Base-by-base conservation (phyloP, 2,113 vertebrate species). In the Hipposideros armiger region DNA sequence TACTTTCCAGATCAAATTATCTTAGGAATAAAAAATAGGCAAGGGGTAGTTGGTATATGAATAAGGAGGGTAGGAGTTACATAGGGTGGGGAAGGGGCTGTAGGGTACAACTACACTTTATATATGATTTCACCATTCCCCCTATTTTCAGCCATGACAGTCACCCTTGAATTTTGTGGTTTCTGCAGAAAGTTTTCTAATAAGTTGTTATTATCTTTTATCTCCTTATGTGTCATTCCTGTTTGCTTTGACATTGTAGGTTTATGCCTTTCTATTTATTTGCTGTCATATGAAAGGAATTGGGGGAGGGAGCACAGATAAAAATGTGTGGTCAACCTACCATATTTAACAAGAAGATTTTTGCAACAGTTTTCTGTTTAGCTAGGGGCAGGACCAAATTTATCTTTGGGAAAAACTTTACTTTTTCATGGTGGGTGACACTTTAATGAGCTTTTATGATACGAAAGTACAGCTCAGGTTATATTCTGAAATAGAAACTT, bases 401-500 rank as follows among this genome's bases (percentile, higher is more conserved):
- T 80, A 70, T 86, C 42, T 36, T 36, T 28, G 62, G 42, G 32
- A 90, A 76, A 40, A 94, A 66, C 5, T 45, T 76, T 83, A 67
- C 58, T 16, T 90, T 69, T 77, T n/a, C 52, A 70, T 70, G n/a
- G 45, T 73, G 26, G 20, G 15, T 16, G 28, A 72, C 45, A 62
- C 42, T 26, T 54, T 70, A 91, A 84, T 66, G 56, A 30, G 26
- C 17, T 88, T 69, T 94, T 87, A 70, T 64, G 26, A 72, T n/a
- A 45, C 7, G 28, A 47, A 76, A 62, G 0, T 87, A 87, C 60
- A 94, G 30, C 36, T 54, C 26, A 78, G 40, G 32, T 77, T 92
- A 78, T 78, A 64, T 77, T 84, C 45, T 94, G 62, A 72, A 92
- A 83, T 87, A 45, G 17, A 54, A 88, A 87, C 32, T 78, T 80